Base-by-base conservation (phyloP, 2,797 vertebrate species). In the Enteromius trimaculatus region DNA sequence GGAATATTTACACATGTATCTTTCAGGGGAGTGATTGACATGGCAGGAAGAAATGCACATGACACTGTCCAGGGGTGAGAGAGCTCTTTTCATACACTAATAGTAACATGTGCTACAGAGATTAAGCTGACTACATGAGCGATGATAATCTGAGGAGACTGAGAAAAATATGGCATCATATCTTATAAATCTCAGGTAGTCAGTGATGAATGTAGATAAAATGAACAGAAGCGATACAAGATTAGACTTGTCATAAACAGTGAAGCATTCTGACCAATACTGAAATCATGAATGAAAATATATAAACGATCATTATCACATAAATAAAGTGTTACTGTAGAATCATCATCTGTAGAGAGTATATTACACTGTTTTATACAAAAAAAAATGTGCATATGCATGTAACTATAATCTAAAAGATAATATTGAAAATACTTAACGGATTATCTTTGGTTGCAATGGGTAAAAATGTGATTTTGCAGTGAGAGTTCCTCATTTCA, bases 1-100 rank as follows among this genome's bases (percentile, higher is more conserved):
- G 90, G 90, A 90, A 93, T 93, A 93, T 94, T 93, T 94, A 94
- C 93, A 95, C 31, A 85, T 86, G 85, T 85, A 31, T 29, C 42
- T 74, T 89, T 68, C 58, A 82, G 81, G 86, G 89, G 13, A 64
- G 80, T 77, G 88, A 82, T 51, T 75, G 86, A 84, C 72, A 86
- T 77, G 44, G 68, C 31, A 39, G 79, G 51, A 83, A 84, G 1
- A 31, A 82, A 37, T 55, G 77, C 82, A 88, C 62, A 80, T 65
- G 85, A 84, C 84, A 87, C 62, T 83, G 83, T 83, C 70, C 72
- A 90, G 82, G 78, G 62, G 86, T 60, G 78, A 85, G 71, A 19
- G 77, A 81, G 79, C 42, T 86, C 9, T 21, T 55, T 87, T 87
- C 80, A 66, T 70, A 58, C 19, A 85, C 47, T 75, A 84, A 21